Evolutionary conservation across 1,140 invertebrate genomes (phyloP), one percentile per base, ranked within the genome.

Genomic region (Lutraria rhynchaena): DNA sequence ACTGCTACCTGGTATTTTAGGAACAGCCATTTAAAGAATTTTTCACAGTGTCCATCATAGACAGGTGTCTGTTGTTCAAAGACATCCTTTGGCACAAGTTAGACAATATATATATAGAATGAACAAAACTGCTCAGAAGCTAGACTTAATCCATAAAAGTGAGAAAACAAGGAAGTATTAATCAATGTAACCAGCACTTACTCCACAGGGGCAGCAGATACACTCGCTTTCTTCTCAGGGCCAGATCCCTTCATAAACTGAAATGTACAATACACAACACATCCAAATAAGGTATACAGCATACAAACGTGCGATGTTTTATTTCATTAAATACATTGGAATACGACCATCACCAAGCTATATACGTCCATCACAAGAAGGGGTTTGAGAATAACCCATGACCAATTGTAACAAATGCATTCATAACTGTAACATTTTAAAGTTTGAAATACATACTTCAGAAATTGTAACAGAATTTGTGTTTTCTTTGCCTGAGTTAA

Each of bases 221-320:
- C 27, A 24, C 63, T 67, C 2, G n/a, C 3, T 15, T 51, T 67
- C 11, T 27, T 24, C n/a, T 13, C 58, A 4, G 5, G 5, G 5
- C 31, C 37, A 65, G 61, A n/a, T 3, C 37, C 15, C 33, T 13
- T 67, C 63, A 67, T 67, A 67, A 27, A 67, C 63, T 67, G 41
- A 67, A 67, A 67, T 51, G 15, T 37, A 19, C 11, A 61, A 61
- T 41, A 41, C 15, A 61, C 17, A 31, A 29, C 29, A 7, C 24
- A 24, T 53, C 24, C 19, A 17, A 53, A 11, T 4, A 53, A 53
- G 17, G 19, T 17, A 17, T n/a, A 53, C 7, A 53, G 3, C 5
- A 53, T 53, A 24, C 24, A 53, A 53, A 53, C 4, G 51, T 7
- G 5, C 5, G 24, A 53, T n/a, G 4, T 24, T 11, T 5, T 17